Evolutionary conservation across 1,140 invertebrate species (phyloP).

Genomic region (Drosophila kanapiae): DNA sequence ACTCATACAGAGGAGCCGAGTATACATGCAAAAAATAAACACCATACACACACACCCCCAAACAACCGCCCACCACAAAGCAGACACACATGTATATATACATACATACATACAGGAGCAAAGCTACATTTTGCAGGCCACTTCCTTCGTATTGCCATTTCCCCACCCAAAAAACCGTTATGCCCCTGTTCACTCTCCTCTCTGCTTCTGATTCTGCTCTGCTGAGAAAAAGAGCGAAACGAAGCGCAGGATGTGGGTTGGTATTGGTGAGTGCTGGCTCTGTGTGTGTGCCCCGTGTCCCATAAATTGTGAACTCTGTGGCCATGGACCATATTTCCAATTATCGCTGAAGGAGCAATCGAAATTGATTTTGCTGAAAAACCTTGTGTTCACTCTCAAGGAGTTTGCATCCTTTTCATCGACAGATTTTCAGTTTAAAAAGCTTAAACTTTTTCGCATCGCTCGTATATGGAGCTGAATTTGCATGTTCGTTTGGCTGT

Average conservation of each 20-base stretch:
- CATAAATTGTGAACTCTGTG: constrained; percentile 81
- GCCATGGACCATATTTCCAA: constrained; percentile 82
- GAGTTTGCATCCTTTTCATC: neutral
- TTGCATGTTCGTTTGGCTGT: constrained; percentile 41
- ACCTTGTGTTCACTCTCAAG: constrained; percentile 24
- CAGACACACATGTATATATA: constrained; percentile 22
- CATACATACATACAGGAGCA: constrained; percentile 41
- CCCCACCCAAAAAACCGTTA: constrained; percentile 56
- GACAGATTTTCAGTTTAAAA: constrained; percentile 15
- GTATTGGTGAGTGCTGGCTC: constrained; percentile 34
- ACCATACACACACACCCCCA: constrained; percentile 42
- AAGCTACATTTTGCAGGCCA: constrained; percentile 78
- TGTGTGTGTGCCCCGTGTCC: constrained; percentile 73
- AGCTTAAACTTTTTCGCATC: constrained; percentile 29
- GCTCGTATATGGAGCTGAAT: constrained; percentile 59
- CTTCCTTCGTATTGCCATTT: constrained; percentile 69
- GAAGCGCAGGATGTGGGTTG: constrained; percentile 32
- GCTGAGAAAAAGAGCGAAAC: constrained; percentile 64
- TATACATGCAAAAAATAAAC: constrained; percentile 77
- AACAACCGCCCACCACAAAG: constrained; percentile 49
- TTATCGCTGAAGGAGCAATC: constrained; percentile 67
- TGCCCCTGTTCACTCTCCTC: constrained; percentile 61
- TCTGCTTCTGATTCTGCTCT: constrained; percentile 19
- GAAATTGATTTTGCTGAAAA: constrained; percentile 71
- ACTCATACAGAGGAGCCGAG: constrained; percentile 55